Percentiles rank a stretch among this genome's conserved stretches.
These are phyloP conservation scores for Amblyopsis rosae DNA, from an alignment of 2,113 vertebrate species.

Conservation along the genomic window DNA sequence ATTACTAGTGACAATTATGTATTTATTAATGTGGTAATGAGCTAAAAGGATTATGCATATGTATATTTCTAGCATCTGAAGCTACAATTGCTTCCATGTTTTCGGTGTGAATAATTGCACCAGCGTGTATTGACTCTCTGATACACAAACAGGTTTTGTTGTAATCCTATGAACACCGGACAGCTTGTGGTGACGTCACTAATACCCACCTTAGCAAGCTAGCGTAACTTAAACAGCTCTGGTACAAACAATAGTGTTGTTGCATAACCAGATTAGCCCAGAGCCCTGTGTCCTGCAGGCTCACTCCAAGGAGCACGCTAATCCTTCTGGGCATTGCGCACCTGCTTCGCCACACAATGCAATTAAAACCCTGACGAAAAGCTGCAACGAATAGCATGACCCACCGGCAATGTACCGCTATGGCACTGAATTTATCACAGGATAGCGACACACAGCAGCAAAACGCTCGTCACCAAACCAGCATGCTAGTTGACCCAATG, in stretches of 20 bases:
- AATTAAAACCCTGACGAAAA: constrained; percentile 27
- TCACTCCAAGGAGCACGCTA: constrained; percentile 53
- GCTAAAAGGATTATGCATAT: neutral
- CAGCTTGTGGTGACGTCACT: constrained; percentile 58
- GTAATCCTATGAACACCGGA: constrained; percentile 31
- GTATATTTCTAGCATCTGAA: neutral
- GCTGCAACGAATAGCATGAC: constrained; percentile 1
- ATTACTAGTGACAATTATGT: neutral
- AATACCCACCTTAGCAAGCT: constrained; percentile 40
- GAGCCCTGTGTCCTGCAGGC: constrained; percentile 52
- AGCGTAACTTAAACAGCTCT: constrained; percentile 35
- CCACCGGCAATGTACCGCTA: neutral
- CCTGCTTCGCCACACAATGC: constrained; percentile 49
- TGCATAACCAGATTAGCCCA: constrained; percentile 66
- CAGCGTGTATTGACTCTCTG: constrained; percentile 13
- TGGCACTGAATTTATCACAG: neutral
- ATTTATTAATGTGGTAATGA: neutral
- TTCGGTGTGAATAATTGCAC: constrained; percentile 2
- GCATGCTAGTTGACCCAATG: neutral
- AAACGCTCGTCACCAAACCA: neutral
- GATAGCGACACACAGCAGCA: too few relatives aligned
- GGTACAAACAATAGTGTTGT: constrained; percentile 49
- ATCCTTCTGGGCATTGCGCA: constrained; percentile 60
- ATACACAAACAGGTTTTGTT: constrained; percentile 19
- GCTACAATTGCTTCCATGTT: neutral